Evolutionary conservation across 2,113 vertebrate species (phyloP), one percentile per base, ranked within the genome.

Genomic region (Oriolus oriolus): DNA sequence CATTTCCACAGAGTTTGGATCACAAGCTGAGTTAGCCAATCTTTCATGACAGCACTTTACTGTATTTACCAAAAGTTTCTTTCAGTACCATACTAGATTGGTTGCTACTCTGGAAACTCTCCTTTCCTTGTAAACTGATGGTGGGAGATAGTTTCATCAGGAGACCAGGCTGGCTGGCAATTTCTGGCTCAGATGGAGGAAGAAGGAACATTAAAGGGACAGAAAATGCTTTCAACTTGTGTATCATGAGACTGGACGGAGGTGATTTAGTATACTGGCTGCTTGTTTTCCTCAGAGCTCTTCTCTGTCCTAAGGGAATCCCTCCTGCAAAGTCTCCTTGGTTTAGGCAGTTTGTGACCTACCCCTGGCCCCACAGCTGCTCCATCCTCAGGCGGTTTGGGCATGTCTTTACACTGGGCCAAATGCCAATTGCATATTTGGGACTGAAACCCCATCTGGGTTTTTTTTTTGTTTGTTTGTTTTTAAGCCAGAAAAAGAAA

Each of bases 391-490:
- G 76, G 79, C 27, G 0, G 17, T 93, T 88, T 92, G 90, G 88
- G 83, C 87, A 94, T 74, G 79, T 89, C 73, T 88, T 90, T 90
- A 78, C 60, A 70, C 54, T 1, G 6, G 68, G 87, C 75, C 54
- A 90, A 86, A 96, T 93, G 88, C 93, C 90, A 96, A 15, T 44
- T 96, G 73, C 73, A 75, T 94, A 75, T 80, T 90, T 96, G 66
- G 60, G 64, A 74, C n/a, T 84, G 76, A 92, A 94, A 83, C 28
- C 22, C 42, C 92, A 56, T 90, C 64, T 88, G 49, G 2, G 7
- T 60, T 35, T 9, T 23, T 37, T 53, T 13, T 12, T 13, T 52
- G 19, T 19, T 47, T 47, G 45, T 45, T 45, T 42, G 26, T 53
- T 44, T 35, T 35, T 9, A 13, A 83, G n/a, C 9, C 22, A 71